phyloP scores from a whole-genome alignment of 2,113 vertebrate genomes.

The Dermatemys mawii region DNA sequence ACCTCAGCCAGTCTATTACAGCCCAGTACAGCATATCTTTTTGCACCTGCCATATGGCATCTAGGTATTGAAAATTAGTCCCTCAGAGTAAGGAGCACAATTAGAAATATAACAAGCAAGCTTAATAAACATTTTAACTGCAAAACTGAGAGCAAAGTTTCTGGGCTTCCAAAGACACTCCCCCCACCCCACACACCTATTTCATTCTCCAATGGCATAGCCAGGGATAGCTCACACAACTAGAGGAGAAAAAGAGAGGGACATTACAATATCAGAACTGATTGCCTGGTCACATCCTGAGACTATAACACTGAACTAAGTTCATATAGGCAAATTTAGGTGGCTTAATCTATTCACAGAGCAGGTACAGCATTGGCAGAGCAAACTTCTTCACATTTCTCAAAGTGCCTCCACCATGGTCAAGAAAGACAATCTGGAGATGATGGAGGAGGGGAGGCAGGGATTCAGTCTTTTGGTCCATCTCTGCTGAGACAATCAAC shows the following conservation, averaged over 20 bases:
- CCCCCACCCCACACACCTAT: background rate
- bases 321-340: background rate
- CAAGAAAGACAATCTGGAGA: background rate
- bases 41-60: too few relatives aligned
- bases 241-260: background rate
- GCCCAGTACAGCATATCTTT: too few relatives aligned
- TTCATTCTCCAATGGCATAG: background rate
- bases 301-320: background rate
- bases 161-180: background rate
- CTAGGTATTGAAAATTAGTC: too few relatives aligned
- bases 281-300: background rate
- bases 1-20: too few relatives aligned
- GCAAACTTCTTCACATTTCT: background rate
- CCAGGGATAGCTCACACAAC: background rate
- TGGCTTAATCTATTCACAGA: background rate
- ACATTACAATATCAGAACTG: too few relatives aligned
- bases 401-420: background rate
- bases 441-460: background rate
- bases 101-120: too few relatives aligned
- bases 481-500: fast-evolving
- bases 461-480: background rate
- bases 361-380: fast-evolving
- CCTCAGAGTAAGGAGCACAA: too few relatives aligned
- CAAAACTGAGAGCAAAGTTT: too few relatives aligned
- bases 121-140: too few relatives aligned